Percentiles rank a stretch among this genome's conserved stretches.
These are phyloP conservation scores for Scelioninae gen. 1 DNA, from an alignment of 2,888 invertebrate species.

Conservation along the genomic window DNA sequence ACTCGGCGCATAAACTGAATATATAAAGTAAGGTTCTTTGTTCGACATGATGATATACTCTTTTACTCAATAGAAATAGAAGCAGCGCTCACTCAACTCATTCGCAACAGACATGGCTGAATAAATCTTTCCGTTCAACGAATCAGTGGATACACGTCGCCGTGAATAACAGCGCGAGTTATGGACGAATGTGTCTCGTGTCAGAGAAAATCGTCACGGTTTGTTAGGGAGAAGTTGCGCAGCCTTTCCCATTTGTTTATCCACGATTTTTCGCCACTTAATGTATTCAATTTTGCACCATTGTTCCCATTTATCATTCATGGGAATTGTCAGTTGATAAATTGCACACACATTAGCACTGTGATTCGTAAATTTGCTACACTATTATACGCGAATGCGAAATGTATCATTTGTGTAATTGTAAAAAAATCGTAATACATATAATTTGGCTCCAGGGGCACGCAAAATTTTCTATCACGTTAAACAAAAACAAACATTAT, in stretches of 20 bases:
- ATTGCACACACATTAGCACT: neutral
- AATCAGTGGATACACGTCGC: conserved; percentile 46
- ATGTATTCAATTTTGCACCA: conserved; percentile 30
- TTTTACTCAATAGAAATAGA: conserved; percentile 57
- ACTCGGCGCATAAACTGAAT: conserved; percentile 31
- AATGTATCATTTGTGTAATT: neutral
- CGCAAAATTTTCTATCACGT: neutral
- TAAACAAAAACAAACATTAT: conserved; percentile 27
- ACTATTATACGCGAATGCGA: neutral
- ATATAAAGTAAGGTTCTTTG: conserved; percentile 30
- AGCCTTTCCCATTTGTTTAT: conserved; percentile 23
- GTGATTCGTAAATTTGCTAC: neutral
- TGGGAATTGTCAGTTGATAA: conserved; percentile 9
- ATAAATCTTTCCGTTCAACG: conserved; percentile 66
- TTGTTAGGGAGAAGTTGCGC: conserved; percentile 33
- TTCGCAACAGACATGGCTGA: conserved; percentile 56
- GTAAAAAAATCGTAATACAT: conserved; percentile 15
- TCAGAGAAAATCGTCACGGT: conserved; percentile 36
- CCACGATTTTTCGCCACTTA: conserved; percentile 12
- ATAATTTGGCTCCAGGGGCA: conserved; percentile 1
- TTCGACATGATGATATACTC: conserved; percentile 36
- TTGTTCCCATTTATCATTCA: conserved; percentile 16
- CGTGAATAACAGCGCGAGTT: conserved; percentile 33
- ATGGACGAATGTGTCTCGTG: conserved; percentile 37
- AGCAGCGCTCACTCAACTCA: conserved; percentile 40